Evolutionary conservation across 1,140 invertebrate genomes (phyloP), one percentile per base, ranked within the genome.

Genomic region (Armadillidium nasatum): DNA sequence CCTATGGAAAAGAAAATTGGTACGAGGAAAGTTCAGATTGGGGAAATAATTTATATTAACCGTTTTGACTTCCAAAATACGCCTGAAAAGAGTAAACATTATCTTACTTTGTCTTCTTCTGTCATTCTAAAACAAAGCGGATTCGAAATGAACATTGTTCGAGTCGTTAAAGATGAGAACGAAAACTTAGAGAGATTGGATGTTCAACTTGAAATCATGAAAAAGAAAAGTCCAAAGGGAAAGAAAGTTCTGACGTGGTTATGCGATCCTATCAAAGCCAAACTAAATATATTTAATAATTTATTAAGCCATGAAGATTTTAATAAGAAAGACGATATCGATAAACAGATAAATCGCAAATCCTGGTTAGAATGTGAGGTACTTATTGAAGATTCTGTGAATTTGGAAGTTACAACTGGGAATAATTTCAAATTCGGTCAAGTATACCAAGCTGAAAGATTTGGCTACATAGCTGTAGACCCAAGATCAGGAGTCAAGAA

Each of bases 171-270:
- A 19, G 50, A 60, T 7, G 19, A 60, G 11, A 60, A 15, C 7
- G 50, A 19, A 60, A 60, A 60, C 7, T 1, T 19, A 2, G 7
- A 60, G 4, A 2, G 50, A 2, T 60, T 60, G 50, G 50, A 60
- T 19, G 50, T 60, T 67, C n/a, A 68, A 67, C 60, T 68, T 75
- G 21, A 44, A 33, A 7, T 67, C 33, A 19, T 54, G 22, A 7
- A 44, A 60, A 60, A 11, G 13, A 75, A 75, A 54, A n/a, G 73
- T 7, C 11, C 22, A 2, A 75, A 75, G 43, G 44, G 54, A 33
- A 67, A 44, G 60, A 75, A 75, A 44, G 73, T 68, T 43, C 68
- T 75, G 50, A 75, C 73, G 4, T 75, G 73, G 73, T 21, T 75
- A 10, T 75, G 33, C 11, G 43, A 75, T 33, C 22, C 68, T 21